Percentiles rank a stretch among this genome's conserved stretches.
These are phyloP conservation scores for Egretta garzetta DNA, from an alignment of 2,113 vertebrate genomes.

Conservation along the genomic window DNA sequence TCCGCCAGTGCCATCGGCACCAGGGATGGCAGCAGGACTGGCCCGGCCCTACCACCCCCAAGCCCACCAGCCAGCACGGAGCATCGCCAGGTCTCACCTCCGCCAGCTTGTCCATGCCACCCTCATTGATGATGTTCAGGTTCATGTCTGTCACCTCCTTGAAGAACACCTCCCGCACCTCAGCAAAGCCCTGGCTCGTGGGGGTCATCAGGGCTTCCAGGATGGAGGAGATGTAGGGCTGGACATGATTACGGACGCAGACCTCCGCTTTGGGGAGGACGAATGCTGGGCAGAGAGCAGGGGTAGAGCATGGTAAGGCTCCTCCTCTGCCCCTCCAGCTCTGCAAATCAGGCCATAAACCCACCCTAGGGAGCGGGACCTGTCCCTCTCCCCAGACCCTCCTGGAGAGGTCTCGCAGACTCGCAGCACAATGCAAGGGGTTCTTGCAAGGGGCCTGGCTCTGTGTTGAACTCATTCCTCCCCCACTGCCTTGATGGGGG, in stretches of 20 bases:
- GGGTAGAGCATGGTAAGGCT: neutral
- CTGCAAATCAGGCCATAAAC: neutral
- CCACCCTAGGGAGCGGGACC: neutral
- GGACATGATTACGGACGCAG: constrained; percentile 86
- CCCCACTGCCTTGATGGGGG: neutral
- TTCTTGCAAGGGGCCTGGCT: neutral
- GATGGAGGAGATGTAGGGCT: constrained; percentile 94
- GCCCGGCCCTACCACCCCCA: neutral
- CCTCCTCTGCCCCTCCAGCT: neutral
- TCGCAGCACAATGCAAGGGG: neutral
- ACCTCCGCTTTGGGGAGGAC: constrained; percentile 91
- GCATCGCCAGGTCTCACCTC: constrained; percentile 80
- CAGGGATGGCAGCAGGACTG: neutral
- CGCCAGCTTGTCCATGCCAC: constrained; percentile 84
- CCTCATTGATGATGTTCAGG: constrained; percentile 90
- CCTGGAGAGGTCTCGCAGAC: neutral
- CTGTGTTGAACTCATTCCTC: neutral
- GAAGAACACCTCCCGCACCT: constrained; percentile 92
- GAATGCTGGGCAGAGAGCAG: constrained; percentile 69
- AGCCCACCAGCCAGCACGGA: neutral
- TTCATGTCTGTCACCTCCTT: constrained; percentile 93
- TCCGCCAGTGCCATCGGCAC: neutral
- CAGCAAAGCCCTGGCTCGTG: constrained; percentile 92
- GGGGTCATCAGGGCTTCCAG: constrained; percentile 96
- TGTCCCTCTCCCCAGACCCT: neutral